These are phyloP conservation scores for Aelia acuminata DNA, from an alignment of 2,888 invertebrate genomes.

Conservation along the genomic window DNA sequence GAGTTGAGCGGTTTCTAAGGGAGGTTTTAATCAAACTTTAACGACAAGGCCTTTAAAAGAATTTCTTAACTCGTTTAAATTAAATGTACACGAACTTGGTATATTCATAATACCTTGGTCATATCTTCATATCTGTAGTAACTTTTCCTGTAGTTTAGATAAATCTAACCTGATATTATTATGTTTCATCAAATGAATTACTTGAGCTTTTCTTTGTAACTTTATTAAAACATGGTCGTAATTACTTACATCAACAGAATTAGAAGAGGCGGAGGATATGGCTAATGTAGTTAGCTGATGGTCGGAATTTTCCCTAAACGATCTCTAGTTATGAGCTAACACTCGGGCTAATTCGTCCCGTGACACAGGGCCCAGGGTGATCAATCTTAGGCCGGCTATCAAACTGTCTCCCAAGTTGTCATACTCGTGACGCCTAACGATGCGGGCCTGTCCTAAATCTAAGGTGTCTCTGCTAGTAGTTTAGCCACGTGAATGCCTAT, in stretches of 20 bases:
- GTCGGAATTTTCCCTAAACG: not conserved
- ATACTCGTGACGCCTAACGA: not conserved
- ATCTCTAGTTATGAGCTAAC: not conserved
- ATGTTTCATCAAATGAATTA: not conserved
- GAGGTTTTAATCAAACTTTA: no score
- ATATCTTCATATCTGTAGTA: no score
- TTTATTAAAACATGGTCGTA: not conserved
- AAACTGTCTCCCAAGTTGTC: constrained; percentile 13
- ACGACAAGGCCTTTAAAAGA: no score
- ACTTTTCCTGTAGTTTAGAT: no score
- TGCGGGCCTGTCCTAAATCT: not conserved
- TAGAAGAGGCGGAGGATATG: not conserved
- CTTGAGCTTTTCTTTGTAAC: not conserved
- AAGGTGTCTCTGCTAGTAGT: not conserved
- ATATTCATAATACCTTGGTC: no score
- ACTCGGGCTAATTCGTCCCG: not conserved
- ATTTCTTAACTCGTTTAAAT: no score
- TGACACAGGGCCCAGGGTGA: not conserved
- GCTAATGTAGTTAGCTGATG: not conserved
- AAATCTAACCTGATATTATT: not conserved
- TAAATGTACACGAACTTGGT: no score
- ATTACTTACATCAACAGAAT: not conserved
- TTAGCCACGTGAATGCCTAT: no score
- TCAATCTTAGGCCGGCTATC: not conserved
- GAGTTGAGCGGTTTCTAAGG: no score